phyloP scores from a whole-genome alignment of 2,888 invertebrate species.

The Dicycla oo region DNA sequence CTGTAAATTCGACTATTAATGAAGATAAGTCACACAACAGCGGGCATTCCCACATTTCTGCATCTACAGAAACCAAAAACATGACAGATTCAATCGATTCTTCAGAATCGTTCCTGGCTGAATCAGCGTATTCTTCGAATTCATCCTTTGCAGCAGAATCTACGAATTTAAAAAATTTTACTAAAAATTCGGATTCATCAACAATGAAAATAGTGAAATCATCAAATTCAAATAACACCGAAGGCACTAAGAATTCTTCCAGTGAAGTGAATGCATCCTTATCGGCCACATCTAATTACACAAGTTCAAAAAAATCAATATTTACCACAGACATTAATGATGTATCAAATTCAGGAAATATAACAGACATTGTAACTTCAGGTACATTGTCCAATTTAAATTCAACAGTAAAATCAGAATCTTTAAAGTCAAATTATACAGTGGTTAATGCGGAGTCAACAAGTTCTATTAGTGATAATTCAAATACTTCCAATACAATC shows the following conservation, averaged over 20 bases:
- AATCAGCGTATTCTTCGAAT: slow-evolving; percentile 25
- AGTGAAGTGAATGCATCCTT: slow-evolving; percentile 1
- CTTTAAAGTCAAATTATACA: slow-evolving; percentile 20
- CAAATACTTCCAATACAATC: slow-evolving; percentile 42
- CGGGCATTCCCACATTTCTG: slow-evolving; percentile 5
- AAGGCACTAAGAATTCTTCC: slow-evolving; percentile 23
- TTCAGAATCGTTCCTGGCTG: background rate
- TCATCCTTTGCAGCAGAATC: slow-evolving; percentile 17
- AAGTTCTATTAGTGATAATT: slow-evolving; percentile 30
- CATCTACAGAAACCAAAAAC: slow-evolving; percentile 9
- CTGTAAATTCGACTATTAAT: slow-evolving; percentile 20
- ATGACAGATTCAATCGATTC: slow-evolving; percentile 23
- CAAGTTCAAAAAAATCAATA: slow-evolving; percentile 16
- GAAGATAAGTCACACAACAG: slow-evolving; percentile 8
- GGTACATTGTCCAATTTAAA: slow-evolving; percentile 32
- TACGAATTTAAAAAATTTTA: slow-evolving; percentile 4
- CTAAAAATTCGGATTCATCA: slow-evolving; percentile 8
- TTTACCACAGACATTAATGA: slow-evolving; percentile 9
- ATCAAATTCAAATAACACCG: slow-evolving; percentile 27
- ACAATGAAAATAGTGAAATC: slow-evolving; percentile 13
- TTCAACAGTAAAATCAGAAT: slow-evolving; percentile 45
- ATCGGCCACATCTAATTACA: slow-evolving; percentile 22
- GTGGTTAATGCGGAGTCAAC: background rate
- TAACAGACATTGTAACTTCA: slow-evolving; percentile 32
- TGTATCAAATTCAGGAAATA: slow-evolving; percentile 22